phyloP scores from a whole-genome alignment of 2,797 vertebrate genomes.

The Acanthurus lineatus region DNA sequence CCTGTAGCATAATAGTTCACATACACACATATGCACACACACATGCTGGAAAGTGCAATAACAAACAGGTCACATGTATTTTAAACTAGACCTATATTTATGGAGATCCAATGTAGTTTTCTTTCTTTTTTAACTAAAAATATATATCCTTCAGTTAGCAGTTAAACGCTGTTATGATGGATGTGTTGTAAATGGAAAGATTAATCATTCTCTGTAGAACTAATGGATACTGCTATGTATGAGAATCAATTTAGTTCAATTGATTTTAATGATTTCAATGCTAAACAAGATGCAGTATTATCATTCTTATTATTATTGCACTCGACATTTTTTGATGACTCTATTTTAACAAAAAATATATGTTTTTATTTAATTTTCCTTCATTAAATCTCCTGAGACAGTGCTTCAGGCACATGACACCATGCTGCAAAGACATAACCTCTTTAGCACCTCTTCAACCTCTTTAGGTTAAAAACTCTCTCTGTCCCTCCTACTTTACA shows the following conservation, averaged over 20 bases:
- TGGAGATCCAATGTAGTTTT: background rate
- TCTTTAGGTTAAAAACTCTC: too few relatives aligned
- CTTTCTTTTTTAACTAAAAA: background rate
- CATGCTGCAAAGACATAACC: too few relatives aligned
- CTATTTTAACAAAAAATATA: too few relatives aligned
- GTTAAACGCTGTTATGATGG: too few relatives aligned
- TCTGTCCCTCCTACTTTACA: too few relatives aligned
- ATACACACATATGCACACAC: slow-evolving; percentile 8
- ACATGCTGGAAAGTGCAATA: background rate
- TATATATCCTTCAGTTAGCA: background rate
- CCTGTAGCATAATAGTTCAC: slow-evolving; percentile 37
- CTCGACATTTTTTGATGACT: too few relatives aligned
- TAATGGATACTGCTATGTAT: background rate
- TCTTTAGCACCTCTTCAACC: too few relatives aligned
- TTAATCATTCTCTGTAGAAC: too few relatives aligned
- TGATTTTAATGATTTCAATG: background rate
- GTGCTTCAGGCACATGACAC: too few relatives aligned
- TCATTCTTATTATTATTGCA: background rate
- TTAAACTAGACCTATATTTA: background rate
- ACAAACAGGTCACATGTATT: slow-evolving; percentile 10
- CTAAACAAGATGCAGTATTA: background rate
- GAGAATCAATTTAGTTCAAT: background rate
- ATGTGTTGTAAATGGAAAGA: too few relatives aligned
- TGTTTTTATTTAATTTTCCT: background rate
- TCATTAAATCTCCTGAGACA: too few relatives aligned